Evolutionary conservation across 2,888 invertebrate species (phyloP).

Genomic region (Actias luna): DNA sequence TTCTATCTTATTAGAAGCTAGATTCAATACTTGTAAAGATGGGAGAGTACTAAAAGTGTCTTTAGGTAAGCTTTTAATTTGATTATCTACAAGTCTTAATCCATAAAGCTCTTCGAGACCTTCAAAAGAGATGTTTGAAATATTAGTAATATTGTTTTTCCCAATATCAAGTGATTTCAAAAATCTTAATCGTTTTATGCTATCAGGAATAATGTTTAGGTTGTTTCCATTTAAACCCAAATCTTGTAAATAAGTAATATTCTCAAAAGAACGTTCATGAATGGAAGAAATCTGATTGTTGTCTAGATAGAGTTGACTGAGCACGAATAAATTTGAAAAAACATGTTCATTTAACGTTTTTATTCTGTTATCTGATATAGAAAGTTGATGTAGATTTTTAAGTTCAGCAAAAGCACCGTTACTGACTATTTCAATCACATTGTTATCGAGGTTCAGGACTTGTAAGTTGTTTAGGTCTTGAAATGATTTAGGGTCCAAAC

Average conservation of each 20-base stretch:
- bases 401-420: constrained; percentile 88
- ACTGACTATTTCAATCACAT: constrained; percentile 85
- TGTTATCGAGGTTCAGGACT: constrained; percentile 87
- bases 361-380: constrained; percentile 87
- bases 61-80: constrained; percentile 86
- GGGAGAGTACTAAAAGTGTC: constrained; percentile 88
- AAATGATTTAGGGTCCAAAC: constrained; percentile 87
- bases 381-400: constrained; percentile 88
- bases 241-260: constrained; percentile 89
- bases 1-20: constrained; percentile 89
- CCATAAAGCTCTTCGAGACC: constrained; percentile 88
- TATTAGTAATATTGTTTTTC: constrained; percentile 87
- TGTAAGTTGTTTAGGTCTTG: constrained; percentile 88
- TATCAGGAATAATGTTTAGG: constrained; percentile 84
- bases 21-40: constrained; percentile 88
- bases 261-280: constrained; percentile 87
- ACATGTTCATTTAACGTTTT: constrained; percentile 85
- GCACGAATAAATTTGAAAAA: constrained; percentile 87
- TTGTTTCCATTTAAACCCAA: constrained; percentile 88
- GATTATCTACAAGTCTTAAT: constrained; percentile 90
- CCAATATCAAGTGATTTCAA: constrained; percentile 90
- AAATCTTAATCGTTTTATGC: constrained; percentile 84
- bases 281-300: constrained; percentile 86
- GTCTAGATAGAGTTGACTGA: constrained; percentile 88
- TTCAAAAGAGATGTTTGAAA: constrained; percentile 88